Base-by-base conservation (phyloP, 2,797 vertebrate species). In the Eutrigla gurnardus region DNA sequence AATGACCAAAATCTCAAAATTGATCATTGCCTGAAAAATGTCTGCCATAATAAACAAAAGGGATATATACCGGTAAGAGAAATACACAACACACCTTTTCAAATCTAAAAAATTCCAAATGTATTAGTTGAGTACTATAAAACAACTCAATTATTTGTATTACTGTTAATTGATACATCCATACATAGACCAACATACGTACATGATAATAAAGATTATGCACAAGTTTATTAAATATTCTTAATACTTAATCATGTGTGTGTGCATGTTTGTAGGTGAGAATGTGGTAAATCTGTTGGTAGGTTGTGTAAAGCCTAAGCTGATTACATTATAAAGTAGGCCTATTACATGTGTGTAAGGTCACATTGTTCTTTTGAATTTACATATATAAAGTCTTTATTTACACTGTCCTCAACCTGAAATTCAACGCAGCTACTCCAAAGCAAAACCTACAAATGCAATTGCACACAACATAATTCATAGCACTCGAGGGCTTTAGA, bases 401-500 rank as follows among this genome's bases (percentile, higher is more conserved):
- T 39, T 39, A 46, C 42, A 25, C 25, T 25, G 1, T 18, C n/a
- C 14, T 39, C 46, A 61, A n/a, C 6, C 10, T 35, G 49, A 25
- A 65, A 68, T 59, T 46, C 39, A 18, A 75, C 63, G 57, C 50
- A 70, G 5, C 35, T 35, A 49, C 10, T 65, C 72, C 1, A 6
- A 77, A 73, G 54, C 33, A 53, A 62, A 78, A 45, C 49, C 47
- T 17, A 61, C 35, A 45, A 58, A 55, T 53, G 11, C 59, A 39
- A 65, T 17, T n/a, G 5, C 37, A 57, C 45, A 72, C 36, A 12
- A 65, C 47, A 74, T 43, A 50, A 84, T 71, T 79, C 63, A 73
- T 9, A 65, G 46, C 40, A 2, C 17, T 54, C 45, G 0, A 4
- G 42, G 68, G 70, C 17, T 52, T 63, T 73, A 32, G 63, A 57